Conservation (phyloP, 2,113 vertebrate genomes). For the Columba janthina region DNA sequence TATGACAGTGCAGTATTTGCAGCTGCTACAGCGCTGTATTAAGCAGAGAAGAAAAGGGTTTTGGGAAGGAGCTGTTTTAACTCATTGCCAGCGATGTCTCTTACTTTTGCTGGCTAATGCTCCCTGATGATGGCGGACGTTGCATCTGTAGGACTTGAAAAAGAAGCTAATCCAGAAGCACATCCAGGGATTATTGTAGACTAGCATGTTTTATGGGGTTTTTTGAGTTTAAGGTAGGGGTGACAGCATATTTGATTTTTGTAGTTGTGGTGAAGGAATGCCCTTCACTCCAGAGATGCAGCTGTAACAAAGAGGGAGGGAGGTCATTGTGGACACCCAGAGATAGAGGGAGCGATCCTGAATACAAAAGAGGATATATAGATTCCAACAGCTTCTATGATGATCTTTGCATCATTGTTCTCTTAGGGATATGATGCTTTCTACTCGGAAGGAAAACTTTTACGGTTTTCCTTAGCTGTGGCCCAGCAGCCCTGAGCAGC, state of each 20-base stretch:
- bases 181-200: neutral
- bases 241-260: neutral
- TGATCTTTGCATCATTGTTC: neutral
- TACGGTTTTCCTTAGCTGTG: neutral
- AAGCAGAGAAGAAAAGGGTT: neutral
- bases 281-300: neutral
- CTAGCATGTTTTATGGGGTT: neutral
- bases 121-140: neutral
- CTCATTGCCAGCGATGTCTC: neutral
- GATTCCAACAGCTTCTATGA: fast-evolving
- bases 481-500: neutral
- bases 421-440: neutral
- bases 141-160: neutral
- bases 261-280: neutral
- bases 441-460: neutral
- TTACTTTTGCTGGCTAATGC: neutral
- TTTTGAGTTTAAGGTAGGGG: neutral
- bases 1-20: slow-evolving; percentile 44
- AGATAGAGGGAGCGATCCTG: neutral
- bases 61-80: neutral
- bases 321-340: neutral
- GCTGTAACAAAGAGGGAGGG: neutral
- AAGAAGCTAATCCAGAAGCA: neutral
- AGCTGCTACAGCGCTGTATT: neutral
- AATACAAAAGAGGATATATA: neutral